Evolutionary conservation across 2,888 invertebrate genomes (phyloP).

Genomic region (Drosophila pseudotakahashii): DNA sequence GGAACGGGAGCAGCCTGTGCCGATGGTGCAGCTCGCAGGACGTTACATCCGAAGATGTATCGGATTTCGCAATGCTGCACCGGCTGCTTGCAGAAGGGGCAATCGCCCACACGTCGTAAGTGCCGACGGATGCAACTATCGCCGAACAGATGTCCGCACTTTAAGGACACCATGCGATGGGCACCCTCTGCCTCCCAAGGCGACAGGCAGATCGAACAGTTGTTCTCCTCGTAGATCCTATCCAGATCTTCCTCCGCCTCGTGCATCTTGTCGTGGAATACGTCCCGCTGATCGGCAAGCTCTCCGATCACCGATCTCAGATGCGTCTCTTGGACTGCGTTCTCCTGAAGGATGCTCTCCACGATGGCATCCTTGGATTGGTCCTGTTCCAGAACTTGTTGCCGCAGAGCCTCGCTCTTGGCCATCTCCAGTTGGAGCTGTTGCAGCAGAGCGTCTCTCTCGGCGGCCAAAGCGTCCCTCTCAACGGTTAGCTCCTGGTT

Average conservation of each 20-base stretch:
- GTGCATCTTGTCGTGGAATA: background rate
- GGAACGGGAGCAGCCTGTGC: too few species aligned
- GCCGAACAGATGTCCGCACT: slow-evolving; percentile 13
- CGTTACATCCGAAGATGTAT: background rate
- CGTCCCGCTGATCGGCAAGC: background rate
- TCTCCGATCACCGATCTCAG: background rate
- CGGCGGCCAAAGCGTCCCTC: background rate
- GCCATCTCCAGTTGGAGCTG: slow-evolving; percentile 4
- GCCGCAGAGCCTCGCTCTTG: background rate
- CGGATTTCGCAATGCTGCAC: background rate
- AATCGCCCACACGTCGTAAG: background rate
- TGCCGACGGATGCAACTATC: background rate
- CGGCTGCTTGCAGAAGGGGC: background rate
- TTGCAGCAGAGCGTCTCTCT: background rate
- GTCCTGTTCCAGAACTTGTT: background rate
- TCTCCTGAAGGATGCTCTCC: background rate
- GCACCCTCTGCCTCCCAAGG: slow-evolving; percentile 3
- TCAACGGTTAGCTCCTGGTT: background rate
- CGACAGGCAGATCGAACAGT: background rate
- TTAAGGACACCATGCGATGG: slow-evolving; percentile 5
- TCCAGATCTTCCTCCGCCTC: background rate
- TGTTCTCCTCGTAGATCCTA: background rate
- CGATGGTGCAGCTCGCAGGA: too few species aligned
- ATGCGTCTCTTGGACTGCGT: too few species aligned
- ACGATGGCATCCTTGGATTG: background rate